Conservation (phyloP, 2,888 invertebrate genomes). For the Nymphalis urticae region DNA sequence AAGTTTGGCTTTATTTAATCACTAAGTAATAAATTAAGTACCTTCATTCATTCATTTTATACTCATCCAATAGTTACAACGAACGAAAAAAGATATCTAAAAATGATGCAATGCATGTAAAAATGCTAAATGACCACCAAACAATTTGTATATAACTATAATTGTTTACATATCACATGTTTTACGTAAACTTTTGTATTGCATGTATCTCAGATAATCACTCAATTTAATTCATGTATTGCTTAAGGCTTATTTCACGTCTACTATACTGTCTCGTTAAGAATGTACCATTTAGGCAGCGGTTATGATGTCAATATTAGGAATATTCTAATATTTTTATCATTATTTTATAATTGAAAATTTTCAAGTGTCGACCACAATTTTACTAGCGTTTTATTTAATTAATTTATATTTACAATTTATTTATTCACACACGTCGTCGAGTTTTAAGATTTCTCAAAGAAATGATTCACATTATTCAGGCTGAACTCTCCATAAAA, state of each 20-base stretch:
- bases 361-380: constrained; percentile 11
- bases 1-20: constrained; percentile 1
- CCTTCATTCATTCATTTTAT: constrained; percentile 8
- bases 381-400: constrained; percentile 18
- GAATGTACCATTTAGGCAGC: constrained; percentile 39
- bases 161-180: constrained; percentile 29
- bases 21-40: constrained; percentile 1
- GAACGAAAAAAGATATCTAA: constrained; percentile 7
- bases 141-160: constrained; percentile 13
- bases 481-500: constrained; percentile 70
- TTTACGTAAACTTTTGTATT: constrained; percentile 25
- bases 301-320: constrained; percentile 26
- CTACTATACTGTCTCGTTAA: constrained; percentile 16
- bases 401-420: constrained; percentile 35
- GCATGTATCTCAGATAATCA: constrained; percentile 5
- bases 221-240: constrained; percentile 17
- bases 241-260: constrained; percentile 18
- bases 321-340: constrained; percentile 1
- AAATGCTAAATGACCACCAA: constrained; percentile 11
- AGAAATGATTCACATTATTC: constrained; percentile 81
- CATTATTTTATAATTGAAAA: constrained; percentile 16
- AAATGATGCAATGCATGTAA: constrained; percentile 5
- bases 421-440: constrained; percentile 29
- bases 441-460: constrained; percentile 49
- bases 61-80: not conserved